Conservation (phyloP, 2,888 invertebrate species). For the Harpagoxenus sublaevis region DNA sequence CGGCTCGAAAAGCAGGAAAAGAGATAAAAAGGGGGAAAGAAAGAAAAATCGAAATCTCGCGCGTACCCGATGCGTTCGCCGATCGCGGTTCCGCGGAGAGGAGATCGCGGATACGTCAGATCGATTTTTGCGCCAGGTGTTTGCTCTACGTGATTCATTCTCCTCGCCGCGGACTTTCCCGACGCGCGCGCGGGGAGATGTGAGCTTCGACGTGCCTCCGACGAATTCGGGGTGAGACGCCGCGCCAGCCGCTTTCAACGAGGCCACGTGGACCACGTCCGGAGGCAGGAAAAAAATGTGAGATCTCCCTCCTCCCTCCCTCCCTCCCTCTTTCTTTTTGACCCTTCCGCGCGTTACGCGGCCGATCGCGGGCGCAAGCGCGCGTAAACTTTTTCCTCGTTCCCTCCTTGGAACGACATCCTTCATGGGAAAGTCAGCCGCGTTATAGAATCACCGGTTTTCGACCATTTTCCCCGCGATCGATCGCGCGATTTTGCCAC, state of each 20-base stretch:
- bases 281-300: conserved; percentile 81
- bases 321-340: not conserved
- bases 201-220: conserved; percentile 69
- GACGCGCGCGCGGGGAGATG: conserved; percentile 65
- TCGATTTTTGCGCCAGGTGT: not conserved
- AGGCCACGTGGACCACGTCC: conserved; percentile 82
- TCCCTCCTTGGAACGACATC: not conserved
- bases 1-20: not conserved
- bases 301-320: conserved; percentile 41
- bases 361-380: conserved; percentile 1
- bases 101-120: not conserved
- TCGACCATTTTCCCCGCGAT: not conserved
- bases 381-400: conserved; percentile 17
- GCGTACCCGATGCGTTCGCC: conserved; percentile 6
- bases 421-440: conserved; percentile 28
- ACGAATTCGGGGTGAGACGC: conserved; percentile 21
- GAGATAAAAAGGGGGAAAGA: not conserved
- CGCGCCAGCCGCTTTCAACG: conserved; percentile 63
- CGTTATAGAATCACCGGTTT: not conserved
- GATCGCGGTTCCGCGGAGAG: not conserved
- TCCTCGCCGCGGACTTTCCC: conserved; percentile 17
- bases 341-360: conserved; percentile 1
- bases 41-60: not conserved
- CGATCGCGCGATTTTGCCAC: not conserved
- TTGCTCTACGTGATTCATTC: conserved; percentile 9